phyloP scores from a whole-genome alignment of 2,113 vertebrate genomes.

The Smithornis capensis region DNA sequence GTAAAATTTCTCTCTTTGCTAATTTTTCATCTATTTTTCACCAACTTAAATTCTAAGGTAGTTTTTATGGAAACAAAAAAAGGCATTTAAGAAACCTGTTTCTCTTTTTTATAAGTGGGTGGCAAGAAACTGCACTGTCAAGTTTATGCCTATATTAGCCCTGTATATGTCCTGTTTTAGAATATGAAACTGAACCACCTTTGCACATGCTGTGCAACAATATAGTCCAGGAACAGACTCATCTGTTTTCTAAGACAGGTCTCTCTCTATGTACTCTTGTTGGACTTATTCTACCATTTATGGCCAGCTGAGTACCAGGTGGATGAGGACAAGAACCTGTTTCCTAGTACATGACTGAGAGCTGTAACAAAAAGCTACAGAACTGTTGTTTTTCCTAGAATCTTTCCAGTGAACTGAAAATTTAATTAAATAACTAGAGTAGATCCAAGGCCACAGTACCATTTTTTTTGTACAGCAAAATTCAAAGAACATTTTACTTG shows the following conservation, averaged over 20 bases:
- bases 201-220: not conserved
- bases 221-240: not conserved
- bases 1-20: not conserved
- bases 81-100: not conserved
- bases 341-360: not conserved
- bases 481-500: not conserved
- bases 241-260: not conserved
- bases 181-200: not conserved
- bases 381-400: not conserved
- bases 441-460: not conserved
- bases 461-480: not conserved
- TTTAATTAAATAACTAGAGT: not conserved
- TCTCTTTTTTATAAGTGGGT: not conserved
- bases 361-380: not conserved
- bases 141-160: not conserved
- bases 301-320: not conserved
- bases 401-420: not conserved
- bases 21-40: not conserved
- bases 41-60: not conserved
- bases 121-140: not conserved
- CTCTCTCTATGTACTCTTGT: not conserved
- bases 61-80: not conserved
- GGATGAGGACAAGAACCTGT: not conserved
- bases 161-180: not conserved
- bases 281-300: not conserved